phyloP scores from a whole-genome alignment of 2,888 invertebrate genomes.

The Priocnemis perturbator region DNA sequence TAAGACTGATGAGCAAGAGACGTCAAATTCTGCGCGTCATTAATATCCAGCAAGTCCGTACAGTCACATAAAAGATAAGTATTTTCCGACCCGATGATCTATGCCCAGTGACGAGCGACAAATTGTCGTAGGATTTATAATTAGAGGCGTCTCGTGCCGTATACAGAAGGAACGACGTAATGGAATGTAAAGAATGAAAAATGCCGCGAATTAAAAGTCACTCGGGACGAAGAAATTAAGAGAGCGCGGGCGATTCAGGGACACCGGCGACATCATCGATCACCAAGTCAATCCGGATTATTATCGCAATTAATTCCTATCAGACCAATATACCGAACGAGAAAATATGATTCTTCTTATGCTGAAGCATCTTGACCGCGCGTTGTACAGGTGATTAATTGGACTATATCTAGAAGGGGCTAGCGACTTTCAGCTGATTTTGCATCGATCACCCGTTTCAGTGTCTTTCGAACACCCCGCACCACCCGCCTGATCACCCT shows the following conservation, averaged over 20 bases:
- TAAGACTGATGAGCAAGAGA: neutral
- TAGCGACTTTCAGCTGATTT: slow-evolving; percentile 55
- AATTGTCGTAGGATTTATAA: neutral
- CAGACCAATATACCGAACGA: slow-evolving; percentile 23
- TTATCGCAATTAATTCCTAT: slow-evolving; percentile 36
- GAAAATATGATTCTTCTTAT: slow-evolving; percentile 30
- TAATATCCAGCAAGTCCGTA: neutral
- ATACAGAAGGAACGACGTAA: too few relatives aligned
- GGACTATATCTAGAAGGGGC: slow-evolving; percentile 51
- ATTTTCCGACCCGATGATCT: too few relatives aligned
- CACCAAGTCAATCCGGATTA: slow-evolving; percentile 33
- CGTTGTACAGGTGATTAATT: slow-evolving; percentile 61
- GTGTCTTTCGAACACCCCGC: neutral
- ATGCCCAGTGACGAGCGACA: neutral
- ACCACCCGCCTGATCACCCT: slow-evolving; percentile 14
- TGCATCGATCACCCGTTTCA: slow-evolving; percentile 44
- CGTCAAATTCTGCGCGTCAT: neutral
- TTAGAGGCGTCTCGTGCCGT: too few relatives aligned
- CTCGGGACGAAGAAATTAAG: slow-evolving; percentile 23
- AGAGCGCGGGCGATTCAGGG: slow-evolving; percentile 17
- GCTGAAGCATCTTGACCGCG: slow-evolving; percentile 50
- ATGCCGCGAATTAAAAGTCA: slow-evolving; percentile 38
- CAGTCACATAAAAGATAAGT: too few relatives aligned
- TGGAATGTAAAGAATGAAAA: slow-evolving; percentile 5
- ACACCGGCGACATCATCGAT: slow-evolving; percentile 32